Base-by-base conservation (phyloP, 2,888 invertebrate species). In the Trypoxylon attenuatum region DNA sequence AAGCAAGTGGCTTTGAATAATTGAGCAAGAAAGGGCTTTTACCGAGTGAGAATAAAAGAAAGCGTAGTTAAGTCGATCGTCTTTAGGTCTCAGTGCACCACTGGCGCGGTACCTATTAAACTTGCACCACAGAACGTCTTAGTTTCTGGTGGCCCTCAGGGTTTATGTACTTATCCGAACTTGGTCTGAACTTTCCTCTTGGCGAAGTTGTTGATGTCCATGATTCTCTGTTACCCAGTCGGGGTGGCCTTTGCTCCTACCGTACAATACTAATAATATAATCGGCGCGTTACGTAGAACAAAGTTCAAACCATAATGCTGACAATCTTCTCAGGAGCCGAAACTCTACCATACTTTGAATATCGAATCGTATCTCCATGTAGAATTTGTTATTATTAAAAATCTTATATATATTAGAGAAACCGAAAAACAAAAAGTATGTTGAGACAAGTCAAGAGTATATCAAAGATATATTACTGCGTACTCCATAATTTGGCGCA, bases 121-220 rank as follows among this genome's bases (percentile, higher is more conserved):
- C 71, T 80, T 82, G 79, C 71, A 82, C 69, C 56, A 39, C 66
- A 60, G 77, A 80, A 81, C 76, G 80, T 79, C 82, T 82, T 81
- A 79, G 79, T 79, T 79, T 76, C 68, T 65, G 71, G 58, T 62
- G 60, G 67, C 76, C 76, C 75, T 61, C 67, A 39, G 76, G 78
- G 76, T 78, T 79, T 82, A 77, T 81, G 79, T 81, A 79, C 81
- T 80, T 76, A 81, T 71, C 66, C 57, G 64, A 80, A 82, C 79
- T 82, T 77, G 66, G 61, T 27, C n/a, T 54, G 62, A 77, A 82
- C 79, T 81, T 80, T 69, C 54, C 50, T 52, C 49, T 72, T 49
- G 29, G 39, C 15, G 57, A 64, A 74, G 60, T 76, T 60, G 42
- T 43, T n/a, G 49, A 56, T 75, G 76, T 75, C 72, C 58, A 59